Base-by-base conservation (phyloP, 2,888 invertebrate genomes). In the Strigamia transsilvanica region DNA sequence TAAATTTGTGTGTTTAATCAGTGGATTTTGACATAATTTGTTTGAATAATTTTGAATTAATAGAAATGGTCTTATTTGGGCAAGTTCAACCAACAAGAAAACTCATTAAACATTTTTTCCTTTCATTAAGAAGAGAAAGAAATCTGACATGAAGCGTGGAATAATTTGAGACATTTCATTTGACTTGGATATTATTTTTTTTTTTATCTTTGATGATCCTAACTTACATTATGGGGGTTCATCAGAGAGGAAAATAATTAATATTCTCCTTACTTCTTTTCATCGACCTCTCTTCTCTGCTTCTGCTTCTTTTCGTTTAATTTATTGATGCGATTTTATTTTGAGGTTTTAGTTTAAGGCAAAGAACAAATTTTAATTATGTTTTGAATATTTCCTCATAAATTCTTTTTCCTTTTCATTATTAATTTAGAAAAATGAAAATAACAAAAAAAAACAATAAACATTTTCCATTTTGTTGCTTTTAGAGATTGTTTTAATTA, bases 161-260 rank as follows among this genome's bases (percentile, higher is more conserved):
- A 46, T 46, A 46, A 46, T 46, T 46, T 46, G 46, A 46, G 46
- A 46, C 46, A 46, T 46, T 46, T 46, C 46, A 46, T 46, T 46
- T 46, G 46, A 46, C 46, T 46, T 46, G 34, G 34, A 34, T 34
- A 34, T n/a, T 46, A 46, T 10, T 10, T 46, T 46, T 10, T 46
- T 46, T 46, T 46, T 46, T 46, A n/a, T 46, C 12, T 46, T 46
- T 13, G 13, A 46, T 46, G 46, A 46, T 10, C 46, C 46, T 15
- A 46, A 46, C 13, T 46, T 13, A 46, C 46, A 46, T 46, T 46
- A 46, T 46, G 15, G 2, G 46, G 15, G 46, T 13, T 46, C 46
- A 46, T 46, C 46, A 46, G 46, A 46, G 15, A 15, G 15, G 15
- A 46, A 46, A 46, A 15, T 15, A 46, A 46, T 46, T 46, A 46